Evolutionary conservation across 2,113 vertebrate species (phyloP).

Genomic region (Hypocryptadius cinnamomeus): DNA sequence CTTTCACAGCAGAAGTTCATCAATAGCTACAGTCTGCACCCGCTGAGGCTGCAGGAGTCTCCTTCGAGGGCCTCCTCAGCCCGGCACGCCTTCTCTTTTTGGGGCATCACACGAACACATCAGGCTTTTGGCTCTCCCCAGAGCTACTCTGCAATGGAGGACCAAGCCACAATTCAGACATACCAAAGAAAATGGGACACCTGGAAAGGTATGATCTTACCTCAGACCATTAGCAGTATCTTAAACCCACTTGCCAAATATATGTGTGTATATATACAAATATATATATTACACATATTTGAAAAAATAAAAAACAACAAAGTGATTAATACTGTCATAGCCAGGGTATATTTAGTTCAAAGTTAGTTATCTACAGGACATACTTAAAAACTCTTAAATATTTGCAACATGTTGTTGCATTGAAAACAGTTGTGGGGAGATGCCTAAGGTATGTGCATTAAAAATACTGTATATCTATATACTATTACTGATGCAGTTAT

Average conservation of each 20-base stretch:
- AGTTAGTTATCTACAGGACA: not conserved
- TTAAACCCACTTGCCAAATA: not conserved
- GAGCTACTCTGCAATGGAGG: not conserved
- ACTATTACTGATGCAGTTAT: conserved; percentile 4
- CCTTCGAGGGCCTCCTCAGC: not conserved
- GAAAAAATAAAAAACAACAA: not conserved
- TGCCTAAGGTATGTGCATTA: not conserved
- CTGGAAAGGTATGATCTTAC: not conserved
- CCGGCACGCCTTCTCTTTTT: accelerated
- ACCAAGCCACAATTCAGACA: not conserved
- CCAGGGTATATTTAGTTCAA: not conserved
- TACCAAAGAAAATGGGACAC: not conserved
- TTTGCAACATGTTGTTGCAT: not conserved
- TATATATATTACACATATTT: not conserved
- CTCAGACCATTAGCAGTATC: not conserved
- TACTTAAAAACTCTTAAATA: not conserved
- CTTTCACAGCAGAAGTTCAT: not conserved
- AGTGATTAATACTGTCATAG: not conserved
- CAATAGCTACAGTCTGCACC: not conserved
- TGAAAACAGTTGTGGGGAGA: not conserved
- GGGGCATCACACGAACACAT: accelerated
- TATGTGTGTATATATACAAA: not conserved
- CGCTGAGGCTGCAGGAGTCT: not conserved
- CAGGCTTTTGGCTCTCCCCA: not conserved
- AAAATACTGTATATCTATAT: conserved; percentile 45